Percentiles rank a stretch among this genome's conserved stretches.
Evolutionary conservation across 2,113 vertebrate genomes (phyloP).

Genomic region (Solea solea): DNA sequence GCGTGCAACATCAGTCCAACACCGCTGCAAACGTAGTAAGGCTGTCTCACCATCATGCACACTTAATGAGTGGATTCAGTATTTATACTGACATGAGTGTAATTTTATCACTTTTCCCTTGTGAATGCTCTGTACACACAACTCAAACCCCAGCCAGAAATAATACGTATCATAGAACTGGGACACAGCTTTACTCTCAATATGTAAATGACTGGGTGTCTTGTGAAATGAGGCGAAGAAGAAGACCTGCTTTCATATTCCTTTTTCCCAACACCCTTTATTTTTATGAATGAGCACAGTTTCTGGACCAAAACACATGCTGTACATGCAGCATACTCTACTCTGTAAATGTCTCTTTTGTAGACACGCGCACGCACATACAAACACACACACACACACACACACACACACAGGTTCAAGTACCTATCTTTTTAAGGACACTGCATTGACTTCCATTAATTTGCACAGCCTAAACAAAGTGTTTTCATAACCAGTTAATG

Average conservation of each 20-base stretch:
- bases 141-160: background rate
- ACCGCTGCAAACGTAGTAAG: conserved; percentile 3
- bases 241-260: conserved; percentile 28
- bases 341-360: no score
- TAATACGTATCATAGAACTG: background rate
- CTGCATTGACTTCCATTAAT: no score
- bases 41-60: background rate
- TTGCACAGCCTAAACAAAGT: no score
- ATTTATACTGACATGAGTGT: background rate
- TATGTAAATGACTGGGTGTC: conserved; percentile 12
- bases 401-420: no score
- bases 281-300: conserved; percentile 28
- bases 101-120: background rate
- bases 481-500: no score
- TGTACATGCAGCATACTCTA: background rate
- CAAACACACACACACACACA: no score
- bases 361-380: no score
- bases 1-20: background rate
- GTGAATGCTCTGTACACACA: background rate
- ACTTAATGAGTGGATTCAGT: background rate
- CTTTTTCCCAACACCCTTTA: background rate
- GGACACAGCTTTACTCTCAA: conserved; percentile 20
- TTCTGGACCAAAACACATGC: background rate
- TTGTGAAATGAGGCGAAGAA: conserved; percentile 6
- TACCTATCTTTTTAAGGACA: no score